Conservation (phyloP, 2,113 vertebrate species). For the Oryctolagus cuniculus region DNA sequence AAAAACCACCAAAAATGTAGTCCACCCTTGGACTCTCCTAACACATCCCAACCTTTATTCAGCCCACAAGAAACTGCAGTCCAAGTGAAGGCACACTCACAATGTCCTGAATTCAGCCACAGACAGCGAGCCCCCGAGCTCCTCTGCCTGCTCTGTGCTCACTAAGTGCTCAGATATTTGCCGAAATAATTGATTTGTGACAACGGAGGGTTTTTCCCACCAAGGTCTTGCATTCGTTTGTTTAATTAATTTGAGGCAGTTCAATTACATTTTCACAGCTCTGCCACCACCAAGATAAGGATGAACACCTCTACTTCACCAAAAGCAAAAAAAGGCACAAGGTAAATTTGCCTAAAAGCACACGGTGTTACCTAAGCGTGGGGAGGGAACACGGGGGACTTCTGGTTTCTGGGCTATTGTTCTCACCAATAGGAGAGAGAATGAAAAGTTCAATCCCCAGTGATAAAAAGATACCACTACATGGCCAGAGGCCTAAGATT, state of each 20-base stretch:
- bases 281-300: slow-evolving; percentile 59
- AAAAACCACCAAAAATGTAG: neutral
- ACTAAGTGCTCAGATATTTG: neutral
- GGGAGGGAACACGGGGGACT: slow-evolving; percentile 43
- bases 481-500: neutral
- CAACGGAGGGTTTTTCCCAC: neutral
- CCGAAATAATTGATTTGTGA: slow-evolving; percentile 40
- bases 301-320: slow-evolving; percentile 65
- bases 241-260: slow-evolving; percentile 47
- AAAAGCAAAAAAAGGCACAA: slow-evolving; percentile 74
- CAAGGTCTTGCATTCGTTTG: slow-evolving; percentile 52
- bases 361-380: slow-evolving; percentile 51
- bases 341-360: slow-evolving; percentile 80
- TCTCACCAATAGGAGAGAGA: neutral
- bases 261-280: slow-evolving; percentile 62
- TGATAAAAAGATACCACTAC: neutral
- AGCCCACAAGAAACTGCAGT: neutral
- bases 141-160: neutral
- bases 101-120: neutral
- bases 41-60: neutral
- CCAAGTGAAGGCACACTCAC: neutral
- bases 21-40: neutral
- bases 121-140: neutral
- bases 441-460: neutral
- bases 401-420: slow-evolving; percentile 72